phyloP scores from a whole-genome alignment of 2,113 vertebrate genomes.

The Cyprinus carpio region DNA sequence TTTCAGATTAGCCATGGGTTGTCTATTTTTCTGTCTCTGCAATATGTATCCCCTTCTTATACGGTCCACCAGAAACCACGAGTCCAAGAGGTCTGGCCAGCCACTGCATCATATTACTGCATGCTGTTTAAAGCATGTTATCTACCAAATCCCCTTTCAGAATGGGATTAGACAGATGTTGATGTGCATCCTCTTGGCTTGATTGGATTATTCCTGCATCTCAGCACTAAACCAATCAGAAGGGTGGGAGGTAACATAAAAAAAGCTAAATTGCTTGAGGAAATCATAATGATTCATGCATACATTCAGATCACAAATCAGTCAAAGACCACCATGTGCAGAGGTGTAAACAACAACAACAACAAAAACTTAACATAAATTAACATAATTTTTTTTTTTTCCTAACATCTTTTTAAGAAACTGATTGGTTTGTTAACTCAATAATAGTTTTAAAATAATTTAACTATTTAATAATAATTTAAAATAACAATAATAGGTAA shows the following conservation, averaged over 20 bases:
- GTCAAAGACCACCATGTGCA: not conserved
- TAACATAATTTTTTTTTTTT: too few species aligned
- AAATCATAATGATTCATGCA: constrained; percentile 15
- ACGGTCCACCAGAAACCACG: constrained; percentile 25
- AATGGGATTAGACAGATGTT: constrained; percentile 48
- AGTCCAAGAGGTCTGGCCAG: constrained; percentile 8
- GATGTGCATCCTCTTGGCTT: constrained; percentile 28
- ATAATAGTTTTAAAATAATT: not conserved
- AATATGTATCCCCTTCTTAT: constrained; percentile 33
- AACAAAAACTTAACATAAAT: too few species aligned
- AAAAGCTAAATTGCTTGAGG: not conserved
- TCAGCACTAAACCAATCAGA: constrained; percentile 23
- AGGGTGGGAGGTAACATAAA: not conserved
- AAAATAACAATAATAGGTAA: not conserved
- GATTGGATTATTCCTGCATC: constrained; percentile 39
- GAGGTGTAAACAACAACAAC: not conserved
- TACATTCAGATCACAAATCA: not conserved
- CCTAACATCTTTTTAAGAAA: not conserved
- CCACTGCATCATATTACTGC: constrained; percentile 33
- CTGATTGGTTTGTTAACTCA: not conserved
- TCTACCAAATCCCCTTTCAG: constrained; percentile 2
- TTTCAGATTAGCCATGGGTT: constrained; percentile 30
- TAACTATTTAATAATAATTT: not conserved
- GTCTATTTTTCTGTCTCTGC: constrained; percentile 27
- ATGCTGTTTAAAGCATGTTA: constrained; percentile 13